Conservation (phyloP, 2,888 invertebrate genomes). For the Hymenopus coronatus region DNA sequence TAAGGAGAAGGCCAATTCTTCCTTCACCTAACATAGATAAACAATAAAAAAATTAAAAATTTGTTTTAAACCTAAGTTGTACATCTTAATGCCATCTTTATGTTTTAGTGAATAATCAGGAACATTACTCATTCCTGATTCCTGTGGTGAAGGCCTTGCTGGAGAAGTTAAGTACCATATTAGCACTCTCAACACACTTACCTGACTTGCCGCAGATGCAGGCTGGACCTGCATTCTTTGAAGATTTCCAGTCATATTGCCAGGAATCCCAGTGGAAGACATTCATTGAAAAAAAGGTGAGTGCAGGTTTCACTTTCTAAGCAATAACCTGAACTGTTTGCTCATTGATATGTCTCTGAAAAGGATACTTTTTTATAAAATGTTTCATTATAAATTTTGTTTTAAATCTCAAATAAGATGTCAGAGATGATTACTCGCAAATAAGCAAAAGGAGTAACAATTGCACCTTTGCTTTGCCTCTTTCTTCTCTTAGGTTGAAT, state of each 20-base stretch:
- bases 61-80: background rate
- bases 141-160: constrained; percentile 61
- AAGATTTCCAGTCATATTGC: constrained; percentile 58
- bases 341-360: too few relatives aligned
- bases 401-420: too few relatives aligned
- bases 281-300: constrained; percentile 54
- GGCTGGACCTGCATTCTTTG: constrained; percentile 58
- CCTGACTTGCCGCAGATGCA: constrained; percentile 53
- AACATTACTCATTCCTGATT: constrained; percentile 60
- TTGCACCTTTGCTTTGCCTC: too few relatives aligned
- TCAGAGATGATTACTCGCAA: too few relatives aligned
- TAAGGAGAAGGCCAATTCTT: too few relatives aligned
- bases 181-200: constrained; percentile 43
- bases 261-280: constrained; percentile 54
- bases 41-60: too few relatives aligned
- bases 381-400: too few relatives aligned
- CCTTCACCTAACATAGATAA: too few relatives aligned
- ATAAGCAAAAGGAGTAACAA: too few relatives aligned
- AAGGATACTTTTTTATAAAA: too few relatives aligned
- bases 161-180: constrained; percentile 48
- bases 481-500: too few relatives aligned
- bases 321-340: too few relatives aligned
- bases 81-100: background rate
- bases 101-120: constrained; percentile 49
- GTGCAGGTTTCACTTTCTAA: constrained; percentile 28